Base-by-base conservation (phyloP, 1,140 invertebrate species). In the Nasonia giraulti region DNA sequence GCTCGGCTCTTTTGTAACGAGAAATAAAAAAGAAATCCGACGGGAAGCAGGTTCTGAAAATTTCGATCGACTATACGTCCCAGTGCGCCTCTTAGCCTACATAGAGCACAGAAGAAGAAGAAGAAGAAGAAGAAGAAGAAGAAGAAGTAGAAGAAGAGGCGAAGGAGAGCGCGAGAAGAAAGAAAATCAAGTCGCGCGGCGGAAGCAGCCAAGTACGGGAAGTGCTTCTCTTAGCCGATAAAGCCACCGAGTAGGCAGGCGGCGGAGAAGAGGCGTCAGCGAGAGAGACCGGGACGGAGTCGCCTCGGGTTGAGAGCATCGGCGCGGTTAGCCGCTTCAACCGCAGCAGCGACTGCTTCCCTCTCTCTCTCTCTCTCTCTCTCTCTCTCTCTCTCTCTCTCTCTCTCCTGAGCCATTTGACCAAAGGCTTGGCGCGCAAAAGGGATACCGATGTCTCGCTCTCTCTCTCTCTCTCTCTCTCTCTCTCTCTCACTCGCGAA, bases 281-380 rank as follows among this genome's bases (percentile, higher is more conserved):
- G 33, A 33, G 23, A 78, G 40, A 50, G 75, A 33, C 8, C 1
- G 62, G 27, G 14, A 23, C 37, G 76, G 75, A 89, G 89, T 90
- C 87, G 89, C 90, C 91, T 87, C 88, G 87, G 89, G 91, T 92
- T 91, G 92, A 92, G 91, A 92, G 90, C 92, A 91, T 89, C 92
- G 90, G 91, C 88, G 91, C 86, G 92, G 92, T 91, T 92, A 91
- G 87, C 92, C 91, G 87, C 91, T 89, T 85, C 87, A 86, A 92
- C 92, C 91, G 85, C 91, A 20, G 27, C 82, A 90, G 85, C 90
- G 90, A 91, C 89, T 90, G 89, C 87, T 91, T 91, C 89, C 78
- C 86, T 88, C 87, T 87, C 79, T 68, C 6, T 23, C 40, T 40
- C 40, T 40, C 33, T 82, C 50, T n/a, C 80, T 50, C 40, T 73